phyloP scores from a whole-genome alignment of 2,113 vertebrate species.

The Gymnarchus niloticus region DNA sequence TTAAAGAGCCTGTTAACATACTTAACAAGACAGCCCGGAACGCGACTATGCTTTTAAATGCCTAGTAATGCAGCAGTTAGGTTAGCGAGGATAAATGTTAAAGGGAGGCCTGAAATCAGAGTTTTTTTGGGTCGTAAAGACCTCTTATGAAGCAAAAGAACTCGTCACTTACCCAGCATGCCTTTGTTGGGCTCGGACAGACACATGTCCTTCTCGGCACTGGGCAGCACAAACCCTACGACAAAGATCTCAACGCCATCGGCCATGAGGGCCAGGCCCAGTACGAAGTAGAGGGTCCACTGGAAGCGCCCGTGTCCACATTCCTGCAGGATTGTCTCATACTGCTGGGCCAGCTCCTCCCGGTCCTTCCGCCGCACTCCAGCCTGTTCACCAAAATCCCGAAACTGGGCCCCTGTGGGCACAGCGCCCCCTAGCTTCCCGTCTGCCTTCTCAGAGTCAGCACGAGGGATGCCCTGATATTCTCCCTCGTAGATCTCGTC shows the following conservation, averaged over 20 bases:
- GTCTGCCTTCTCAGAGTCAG: constrained; percentile 71
- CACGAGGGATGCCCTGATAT: constrained; percentile 90
- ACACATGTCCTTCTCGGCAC: constrained; percentile 96
- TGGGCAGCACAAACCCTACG: constrained; percentile 92
- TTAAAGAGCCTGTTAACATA: background rate
- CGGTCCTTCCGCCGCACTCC: constrained; percentile 75
- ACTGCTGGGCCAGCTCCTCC: constrained; percentile 90
- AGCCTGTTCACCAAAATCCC: constrained; percentile 65
- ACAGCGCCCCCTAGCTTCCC: constrained; percentile 41
- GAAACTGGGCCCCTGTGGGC: constrained; percentile 56
- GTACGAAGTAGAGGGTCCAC: constrained; percentile 94
- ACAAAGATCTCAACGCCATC: constrained; percentile 95
- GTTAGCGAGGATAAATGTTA: background rate
- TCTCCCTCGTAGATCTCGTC: constrained; percentile 97
- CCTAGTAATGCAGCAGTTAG: too few relatives aligned
- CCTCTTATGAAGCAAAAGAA: background rate
- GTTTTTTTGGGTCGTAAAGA: background rate
- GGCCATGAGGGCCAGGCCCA: constrained; percentile 92
- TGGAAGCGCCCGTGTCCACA: constrained; percentile 95
- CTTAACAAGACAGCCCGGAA: background rate
- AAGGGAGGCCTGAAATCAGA: background rate
- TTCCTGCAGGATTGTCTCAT: constrained; percentile 90
- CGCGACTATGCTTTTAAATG: too few relatives aligned
- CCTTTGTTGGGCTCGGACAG: constrained; percentile 96
- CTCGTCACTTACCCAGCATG: constrained; percentile 84